phyloP scores from a whole-genome alignment of 2,888 invertebrate genomes.

The Escarpia spicata region DNA sequence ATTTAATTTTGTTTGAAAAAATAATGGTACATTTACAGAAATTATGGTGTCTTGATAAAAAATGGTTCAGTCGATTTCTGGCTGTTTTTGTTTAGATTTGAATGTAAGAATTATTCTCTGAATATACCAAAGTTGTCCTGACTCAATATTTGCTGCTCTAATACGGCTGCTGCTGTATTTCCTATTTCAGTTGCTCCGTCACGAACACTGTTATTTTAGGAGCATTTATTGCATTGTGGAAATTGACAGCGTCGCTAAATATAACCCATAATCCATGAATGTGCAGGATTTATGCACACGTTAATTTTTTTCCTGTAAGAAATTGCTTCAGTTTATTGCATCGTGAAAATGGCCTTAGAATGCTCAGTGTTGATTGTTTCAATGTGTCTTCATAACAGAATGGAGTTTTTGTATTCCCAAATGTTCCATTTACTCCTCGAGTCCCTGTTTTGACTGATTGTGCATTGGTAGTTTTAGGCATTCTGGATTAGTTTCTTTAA shows the following conservation, averaged over 20 bases:
- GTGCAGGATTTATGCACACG: too few species aligned
- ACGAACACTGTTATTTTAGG: neutral
- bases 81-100: neutral
- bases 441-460: too few species aligned
- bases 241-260: neutral
- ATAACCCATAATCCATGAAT: neutral
- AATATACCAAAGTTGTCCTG: too few species aligned
- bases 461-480: too few species aligned
- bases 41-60: too few species aligned
- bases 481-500: too few species aligned
- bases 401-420: slow-evolving; percentile 17
- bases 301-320: neutral
- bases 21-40: too few species aligned
- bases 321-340: slow-evolving; percentile 13
- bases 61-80: too few species aligned
- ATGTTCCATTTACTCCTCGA: too few species aligned
- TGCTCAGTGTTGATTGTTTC: neutral
- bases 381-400: neutral
- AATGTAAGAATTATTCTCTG: neutral
- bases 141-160: too few species aligned
- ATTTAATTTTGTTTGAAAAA: too few species aligned
- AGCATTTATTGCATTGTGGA: neutral
- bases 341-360: neutral
- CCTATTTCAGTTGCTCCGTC: neutral
- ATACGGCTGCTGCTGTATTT: too few species aligned